A percentile compares a stretch with the other conserved stretches of the same genome.
Evolutionary conservation across 2,797 vertebrate genomes (phyloP).

Genomic region (Microcaecilia unicolor): DNA sequence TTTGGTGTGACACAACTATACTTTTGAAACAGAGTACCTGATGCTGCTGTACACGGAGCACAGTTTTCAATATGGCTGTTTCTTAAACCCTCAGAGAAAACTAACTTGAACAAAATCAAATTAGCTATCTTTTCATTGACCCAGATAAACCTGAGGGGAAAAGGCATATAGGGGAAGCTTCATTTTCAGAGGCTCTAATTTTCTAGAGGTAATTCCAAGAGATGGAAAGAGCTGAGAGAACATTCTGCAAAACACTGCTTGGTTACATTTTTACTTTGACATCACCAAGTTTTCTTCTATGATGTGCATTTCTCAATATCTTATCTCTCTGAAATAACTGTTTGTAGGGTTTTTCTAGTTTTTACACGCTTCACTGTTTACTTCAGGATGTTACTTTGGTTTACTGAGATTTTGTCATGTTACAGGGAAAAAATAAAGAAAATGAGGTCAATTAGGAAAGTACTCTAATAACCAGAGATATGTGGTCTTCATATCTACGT

Average conservation of each 20-base stretch:
- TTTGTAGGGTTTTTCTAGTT: background rate
- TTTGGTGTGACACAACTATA: background rate
- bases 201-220: conserved; percentile 11
- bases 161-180: conserved; percentile 2
- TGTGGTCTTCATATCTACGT: conserved; percentile 15
- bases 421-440: no score
- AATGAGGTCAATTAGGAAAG: conserved; percentile 14
- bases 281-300: conserved; percentile 1
- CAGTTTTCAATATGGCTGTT: conserved; percentile 8
- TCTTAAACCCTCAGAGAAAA: conserved; percentile 6
- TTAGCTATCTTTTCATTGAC: conserved; percentile 8
- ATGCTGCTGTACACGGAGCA: background rate
- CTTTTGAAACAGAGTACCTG: background rate
- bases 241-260: background rate
- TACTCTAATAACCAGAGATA: conserved; percentile 8
- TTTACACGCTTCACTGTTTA: background rate
- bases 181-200: conserved; percentile 3
- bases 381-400: conserved; percentile 4
- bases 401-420: background rate
- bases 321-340: background rate
- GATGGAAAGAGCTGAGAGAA: no score
- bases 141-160: background rate
- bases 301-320: conserved; percentile 1
- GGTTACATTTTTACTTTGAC: conserved; percentile 13
- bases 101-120: conserved; percentile 6